Conservation (phyloP, 2,113 vertebrate species). For the Rhynchomys soricoides region DNA sequence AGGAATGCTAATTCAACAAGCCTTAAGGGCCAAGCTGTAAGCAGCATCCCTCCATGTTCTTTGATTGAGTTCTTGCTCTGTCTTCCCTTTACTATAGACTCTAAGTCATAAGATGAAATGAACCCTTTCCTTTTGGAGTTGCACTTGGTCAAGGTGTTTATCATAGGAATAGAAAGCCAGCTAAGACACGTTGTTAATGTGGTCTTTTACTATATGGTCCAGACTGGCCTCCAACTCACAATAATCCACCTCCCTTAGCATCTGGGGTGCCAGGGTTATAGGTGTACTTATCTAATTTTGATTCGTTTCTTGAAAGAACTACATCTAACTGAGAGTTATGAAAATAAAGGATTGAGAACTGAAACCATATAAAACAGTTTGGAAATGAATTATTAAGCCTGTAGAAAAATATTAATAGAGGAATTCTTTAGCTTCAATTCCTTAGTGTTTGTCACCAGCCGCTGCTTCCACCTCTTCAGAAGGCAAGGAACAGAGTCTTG, state of each 20-base stretch:
- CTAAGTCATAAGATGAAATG: not conserved
- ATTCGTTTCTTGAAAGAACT: constrained; percentile 56
- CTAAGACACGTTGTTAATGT: not conserved
- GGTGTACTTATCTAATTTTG: not conserved
- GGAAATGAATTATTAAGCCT: constrained; percentile 37
- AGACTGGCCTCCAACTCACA: not conserved
- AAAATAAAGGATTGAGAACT: constrained; percentile 54
- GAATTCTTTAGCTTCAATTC: constrained; percentile 38
- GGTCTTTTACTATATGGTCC: too few species aligned
- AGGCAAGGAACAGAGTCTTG: constrained; percentile 19
- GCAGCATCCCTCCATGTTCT: not conserved
- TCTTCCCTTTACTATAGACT: not conserved
- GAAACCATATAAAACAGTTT: constrained; percentile 37
- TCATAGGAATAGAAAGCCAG: not conserved
- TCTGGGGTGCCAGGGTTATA: not conserved
- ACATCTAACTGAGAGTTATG: constrained; percentile 1
- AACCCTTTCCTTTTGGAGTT: not conserved
- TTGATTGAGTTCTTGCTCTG: not conserved
- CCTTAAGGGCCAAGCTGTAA: not conserved
- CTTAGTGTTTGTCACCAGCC: not conserved
- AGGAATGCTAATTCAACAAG: not conserved
- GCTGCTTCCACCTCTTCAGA: constrained; percentile 27
- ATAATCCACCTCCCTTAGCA: too few species aligned
- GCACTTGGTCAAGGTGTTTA: not conserved
- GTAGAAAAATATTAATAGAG: constrained; percentile 33